Percentiles rank a stretch among this genome's conserved stretches.
These are phyloP conservation scores for Zaprionus ghesquierei DNA, from an alignment of 1,140 invertebrate species.

Conservation along the genomic window DNA sequence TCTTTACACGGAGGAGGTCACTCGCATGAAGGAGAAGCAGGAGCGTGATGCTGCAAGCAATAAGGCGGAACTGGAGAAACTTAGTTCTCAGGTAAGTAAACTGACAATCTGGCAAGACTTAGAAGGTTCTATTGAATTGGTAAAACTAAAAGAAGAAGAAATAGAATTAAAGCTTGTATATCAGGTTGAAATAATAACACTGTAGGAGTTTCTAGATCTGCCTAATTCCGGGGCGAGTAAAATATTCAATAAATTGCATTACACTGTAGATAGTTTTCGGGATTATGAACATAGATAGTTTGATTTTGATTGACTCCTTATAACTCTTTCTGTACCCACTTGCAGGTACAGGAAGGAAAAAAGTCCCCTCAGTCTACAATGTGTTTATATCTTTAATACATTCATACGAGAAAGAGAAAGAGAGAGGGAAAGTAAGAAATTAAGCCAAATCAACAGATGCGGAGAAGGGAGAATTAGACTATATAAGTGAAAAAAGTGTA, in stretches of 20 bases:
- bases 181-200: too few relatives aligned
- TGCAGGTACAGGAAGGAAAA: not conserved
- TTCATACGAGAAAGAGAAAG: not conserved
- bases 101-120: not conserved
- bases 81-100: constrained; percentile 63
- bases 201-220: not conserved
- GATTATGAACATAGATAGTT: not conserved
- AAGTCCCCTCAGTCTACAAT: not conserved
- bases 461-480: not conserved
- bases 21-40: constrained; percentile 82
- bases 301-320: not conserved
- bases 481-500: not conserved
- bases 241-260: not conserved
- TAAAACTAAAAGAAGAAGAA: too few relatives aligned
- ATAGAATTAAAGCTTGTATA: too few relatives aligned
- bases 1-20: constrained; percentile 83
- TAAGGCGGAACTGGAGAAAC: constrained; percentile 52
- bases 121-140: too few relatives aligned
- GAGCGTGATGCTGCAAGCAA: constrained; percentile 59
- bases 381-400: not conserved
- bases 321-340: not conserved
- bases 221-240: not conserved
- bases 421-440: not conserved
- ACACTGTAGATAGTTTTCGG: not conserved
- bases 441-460: too few relatives aligned